These are phyloP conservation scores for Brachymystax lenok DNA, from an alignment of 2,797 vertebrate genomes.

Conservation along the genomic window DNA sequence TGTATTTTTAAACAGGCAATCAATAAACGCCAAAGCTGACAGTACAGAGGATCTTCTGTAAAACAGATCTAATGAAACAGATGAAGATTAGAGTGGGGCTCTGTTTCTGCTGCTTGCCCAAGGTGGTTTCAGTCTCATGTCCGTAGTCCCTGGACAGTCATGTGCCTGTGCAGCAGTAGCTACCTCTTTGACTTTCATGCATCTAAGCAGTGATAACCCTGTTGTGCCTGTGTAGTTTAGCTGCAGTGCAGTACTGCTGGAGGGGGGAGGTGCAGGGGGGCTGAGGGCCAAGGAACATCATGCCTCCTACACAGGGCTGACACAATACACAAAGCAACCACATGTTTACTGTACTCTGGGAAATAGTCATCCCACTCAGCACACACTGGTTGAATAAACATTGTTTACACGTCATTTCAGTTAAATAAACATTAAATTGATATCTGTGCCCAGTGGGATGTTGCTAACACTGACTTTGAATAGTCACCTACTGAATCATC, in stretches of 20 bases:
- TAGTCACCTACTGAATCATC: neutral
- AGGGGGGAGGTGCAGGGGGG: slow-evolving; percentile 15
- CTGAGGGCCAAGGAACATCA: slow-evolving; percentile 30
- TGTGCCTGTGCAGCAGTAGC: neutral
- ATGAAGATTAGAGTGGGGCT: neutral
- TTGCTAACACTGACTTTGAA: neutral
- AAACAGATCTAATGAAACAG: neutral
- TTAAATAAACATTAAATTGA: no score
- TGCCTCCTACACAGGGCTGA: slow-evolving; percentile 13
- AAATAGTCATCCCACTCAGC: neutral
- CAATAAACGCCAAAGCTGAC: no score
- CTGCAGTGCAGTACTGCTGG: slow-evolving; percentile 51
- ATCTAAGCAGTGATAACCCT: slow-evolving; percentile 40
- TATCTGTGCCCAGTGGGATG: neutral
- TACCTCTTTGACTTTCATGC: slow-evolving; percentile 29
- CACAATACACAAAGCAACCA: neutral
- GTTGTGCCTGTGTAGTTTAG: slow-evolving; percentile 33
- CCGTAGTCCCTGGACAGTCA: neutral
- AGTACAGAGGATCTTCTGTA: neutral
- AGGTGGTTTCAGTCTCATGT: neutral
- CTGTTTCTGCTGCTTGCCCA: neutral
- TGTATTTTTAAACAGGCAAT: neutral
- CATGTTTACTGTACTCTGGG: neutral
- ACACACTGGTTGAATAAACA: neutral
- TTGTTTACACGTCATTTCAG: no score